Percentiles rank a stretch among this genome's conserved stretches.
Conservation (phyloP, 2,113 vertebrate genomes). For the Cyphomyrus discorhynchus region DNA sequence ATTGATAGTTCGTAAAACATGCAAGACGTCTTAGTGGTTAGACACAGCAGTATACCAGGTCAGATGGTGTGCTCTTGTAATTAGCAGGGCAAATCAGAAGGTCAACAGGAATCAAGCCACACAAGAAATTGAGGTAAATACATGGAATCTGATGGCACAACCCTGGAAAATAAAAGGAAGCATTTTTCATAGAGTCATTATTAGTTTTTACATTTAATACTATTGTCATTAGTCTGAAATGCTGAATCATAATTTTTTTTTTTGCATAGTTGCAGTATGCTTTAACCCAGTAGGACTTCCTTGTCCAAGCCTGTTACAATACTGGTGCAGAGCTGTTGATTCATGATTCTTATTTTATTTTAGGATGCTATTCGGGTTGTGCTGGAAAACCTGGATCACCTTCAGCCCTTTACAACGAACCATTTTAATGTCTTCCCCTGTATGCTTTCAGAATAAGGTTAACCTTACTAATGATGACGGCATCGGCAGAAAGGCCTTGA, state of each 20-base stretch:
- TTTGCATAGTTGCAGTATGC: background rate
- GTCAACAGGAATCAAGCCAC: slow-evolving; percentile 12
- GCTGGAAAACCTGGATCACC: slow-evolving; percentile 52
- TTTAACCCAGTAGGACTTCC: background rate
- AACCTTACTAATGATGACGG: background rate
- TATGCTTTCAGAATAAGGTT: slow-evolving; percentile 41
- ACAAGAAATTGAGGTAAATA: slow-evolving; percentile 54
- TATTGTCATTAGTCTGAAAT: background rate
- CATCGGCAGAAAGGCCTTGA: background rate
- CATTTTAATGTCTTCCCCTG: slow-evolving; percentile 60
- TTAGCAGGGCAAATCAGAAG: slow-evolving; percentile 37
- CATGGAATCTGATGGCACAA: background rate
- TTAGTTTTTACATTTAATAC: background rate
- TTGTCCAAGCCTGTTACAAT: background rate
- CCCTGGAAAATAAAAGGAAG: background rate
- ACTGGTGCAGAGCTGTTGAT: background rate
- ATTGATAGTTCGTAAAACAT: background rate
- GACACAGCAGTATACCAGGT: background rate
- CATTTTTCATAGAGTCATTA: background rate
- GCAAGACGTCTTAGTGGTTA: background rate
- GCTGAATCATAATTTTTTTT: background rate
- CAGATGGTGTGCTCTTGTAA: background rate
- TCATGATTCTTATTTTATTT: slow-evolving; percentile 15
- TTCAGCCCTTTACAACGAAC: slow-evolving; percentile 53
- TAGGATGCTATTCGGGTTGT: slow-evolving; percentile 57